These are phyloP conservation scores for Acrobasis consociella DNA, from an alignment of 2,888 invertebrate species.

Conservation along the genomic window DNA sequence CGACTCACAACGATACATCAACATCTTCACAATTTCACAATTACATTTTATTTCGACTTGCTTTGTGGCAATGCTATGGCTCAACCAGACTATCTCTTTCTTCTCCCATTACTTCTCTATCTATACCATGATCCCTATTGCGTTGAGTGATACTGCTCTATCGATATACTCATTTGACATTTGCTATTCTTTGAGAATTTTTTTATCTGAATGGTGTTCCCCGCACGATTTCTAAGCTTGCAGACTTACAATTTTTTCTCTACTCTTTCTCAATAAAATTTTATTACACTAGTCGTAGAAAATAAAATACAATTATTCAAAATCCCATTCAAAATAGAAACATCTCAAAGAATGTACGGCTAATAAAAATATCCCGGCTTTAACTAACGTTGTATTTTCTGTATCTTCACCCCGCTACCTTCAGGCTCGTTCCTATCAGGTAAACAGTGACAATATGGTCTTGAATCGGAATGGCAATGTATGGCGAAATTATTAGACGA, in stretches of 20 bases:
- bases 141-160: conserved; percentile 25
- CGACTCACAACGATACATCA: conserved; percentile 53
- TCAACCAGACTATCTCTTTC: conserved; percentile 55
- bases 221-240: conserved; percentile 14
- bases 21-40: conserved; percentile 63
- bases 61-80: conserved; percentile 81
- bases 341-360: conserved; percentile 42
- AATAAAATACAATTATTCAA: conserved; percentile 11
- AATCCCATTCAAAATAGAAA: conserved; percentile 32
- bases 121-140: conserved; percentile 34
- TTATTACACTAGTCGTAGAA: conserved; percentile 1
- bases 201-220: conserved; percentile 43
- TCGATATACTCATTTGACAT: conserved; percentile 20
- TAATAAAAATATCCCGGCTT: conserved; percentile 52
- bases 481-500: conserved; percentile 79
- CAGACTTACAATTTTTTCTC: conserved; percentile 14
- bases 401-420: conserved; percentile 86
- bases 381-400: conserved; percentile 83
- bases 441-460: conserved; percentile 84
- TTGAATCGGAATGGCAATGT: conserved; percentile 79
- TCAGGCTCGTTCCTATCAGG: conserved; percentile 94
- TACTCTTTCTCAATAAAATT: neutral
- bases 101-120: conserved; percentile 44
- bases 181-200: conserved; percentile 39
- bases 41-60: conserved; percentile 73